Evolutionary conservation across 2,888 invertebrate species (phyloP).

Genomic region (Euphydryas editha): DNA sequence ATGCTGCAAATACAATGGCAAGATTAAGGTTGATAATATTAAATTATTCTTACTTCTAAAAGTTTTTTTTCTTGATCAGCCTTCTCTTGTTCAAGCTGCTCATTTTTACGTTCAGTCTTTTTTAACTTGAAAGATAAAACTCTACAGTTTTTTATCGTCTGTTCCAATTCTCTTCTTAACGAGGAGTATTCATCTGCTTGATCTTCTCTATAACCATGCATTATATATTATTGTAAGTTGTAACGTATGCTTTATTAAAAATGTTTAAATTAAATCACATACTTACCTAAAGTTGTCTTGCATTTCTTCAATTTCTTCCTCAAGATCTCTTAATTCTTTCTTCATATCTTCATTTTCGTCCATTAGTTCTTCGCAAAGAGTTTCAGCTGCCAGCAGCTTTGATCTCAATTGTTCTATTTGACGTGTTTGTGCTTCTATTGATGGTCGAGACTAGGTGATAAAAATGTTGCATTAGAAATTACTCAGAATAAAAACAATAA

Average conservation of each 20-base stretch:
- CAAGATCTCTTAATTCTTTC: constrained; percentile 95
- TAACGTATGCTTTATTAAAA: constrained; percentile 3
- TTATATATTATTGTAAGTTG: constrained; percentile 14
- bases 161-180: constrained; percentile 96
- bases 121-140: constrained; percentile 98
- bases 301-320: constrained; percentile 99
- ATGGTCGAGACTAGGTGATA: constrained; percentile 73
- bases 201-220: constrained; percentile 88
- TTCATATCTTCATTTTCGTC: constrained; percentile 98
- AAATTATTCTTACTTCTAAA: constrained; percentile 73
- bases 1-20: too few relatives aligned
- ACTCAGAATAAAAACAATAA: not conserved
- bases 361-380: constrained; percentile 95
- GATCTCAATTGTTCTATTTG: constrained; percentile 89
- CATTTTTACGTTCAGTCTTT: constrained; percentile 95
- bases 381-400: constrained; percentile 95
- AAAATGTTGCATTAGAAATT: not conserved
- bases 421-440: constrained; percentile 82
- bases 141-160: constrained; percentile 98
- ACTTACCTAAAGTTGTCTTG: constrained; percentile 94
- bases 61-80: constrained; percentile 88
- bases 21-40: too few relatives aligned
- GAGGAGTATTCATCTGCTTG: constrained; percentile 98
- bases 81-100: constrained; percentile 94
- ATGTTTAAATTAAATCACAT: not conserved